Evolutionary conservation across 92 coral and sea anemone species (phyloP), one percentile per base, ranked within the genome.

Genomic region (Galaxea fascicularis): DNA sequence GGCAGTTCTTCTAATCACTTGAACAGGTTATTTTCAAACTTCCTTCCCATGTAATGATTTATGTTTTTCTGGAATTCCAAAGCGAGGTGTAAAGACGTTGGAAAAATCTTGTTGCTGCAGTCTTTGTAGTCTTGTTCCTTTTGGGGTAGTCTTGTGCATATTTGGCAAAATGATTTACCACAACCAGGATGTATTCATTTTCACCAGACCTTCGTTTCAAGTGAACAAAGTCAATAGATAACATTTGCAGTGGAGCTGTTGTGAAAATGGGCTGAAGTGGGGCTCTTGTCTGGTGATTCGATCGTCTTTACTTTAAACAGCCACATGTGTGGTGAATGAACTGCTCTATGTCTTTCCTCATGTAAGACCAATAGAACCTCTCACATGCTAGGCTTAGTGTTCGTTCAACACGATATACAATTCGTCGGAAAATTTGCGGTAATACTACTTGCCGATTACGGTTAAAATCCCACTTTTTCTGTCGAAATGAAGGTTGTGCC

Each of bases 341-440:
- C 82, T 84, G 64, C 63, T 75, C 88, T 44, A 84, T 84, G 82
- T 84, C 82, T 51, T 62, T 83, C 87, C 87, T 71, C 87, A 70
- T 82, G 49, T 82, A 58, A 18, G 87, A 79, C 88, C 88, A 74
- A 62, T 83, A 83, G 62, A 73, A 83, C 64, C 88, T 53, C 62
- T 59, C 82, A 74, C 81, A 82, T 53, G 88, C 88, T 83, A 74
- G 62, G 63, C 73, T 72, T 26, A 62, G 64, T 69, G 73, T n/a
- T 17, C 62, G 22, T n/a, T 3, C 62, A 6, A 56, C 62, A 56
- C 62, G 62, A n/a, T 56, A 56, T n/a, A 17, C 10, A 14, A 20
- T 0, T 20, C 21, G 62, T 17, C 62, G 62, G 5, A 56, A 2
- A 6, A 11, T 56, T 56, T 49, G 54, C 15, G 54, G 54, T 49